Base-by-base conservation (phyloP, 2,113 vertebrate species). In the Octodon degus region DNA sequence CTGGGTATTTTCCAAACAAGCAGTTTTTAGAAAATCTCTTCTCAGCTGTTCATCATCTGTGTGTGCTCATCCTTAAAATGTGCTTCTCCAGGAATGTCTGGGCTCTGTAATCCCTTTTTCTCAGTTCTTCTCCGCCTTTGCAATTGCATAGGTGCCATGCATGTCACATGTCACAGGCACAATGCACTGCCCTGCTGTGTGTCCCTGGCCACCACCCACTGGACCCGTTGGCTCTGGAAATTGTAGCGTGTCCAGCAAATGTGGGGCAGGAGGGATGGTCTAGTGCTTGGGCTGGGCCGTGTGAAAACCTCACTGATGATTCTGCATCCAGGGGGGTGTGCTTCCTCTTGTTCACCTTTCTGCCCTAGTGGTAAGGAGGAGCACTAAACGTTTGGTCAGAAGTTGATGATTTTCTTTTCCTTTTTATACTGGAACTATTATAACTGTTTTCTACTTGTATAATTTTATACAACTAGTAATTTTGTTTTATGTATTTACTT, bases 401-500 rank as follows among this genome's bases (percentile, higher is more conserved):
- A 90, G 47, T 25, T 43, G 32, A 7, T 1, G 50, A 32, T 30
- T 77, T 87, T 79, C 25, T 67, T 43, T 83, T 19, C 1, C 3
- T 16, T 3, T 82, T 91, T 85, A n/a, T 55, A 6, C 84, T 89
- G 43, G 60, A 24, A 7, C 5, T 47, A 11, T 47, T 65, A 58
- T 5, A 92, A 83, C 32, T 74, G 12, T 72, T 90, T 74, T 43
- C 25, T 93, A 37, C 40, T 47, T 72, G 7, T 9, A 68, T 58
- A 25, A 72, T 63, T 89, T 86, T 79, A 80, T 9, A 76, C 24
- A 86, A 80, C 22, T 32, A 67, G 2, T 34, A 53, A 0, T 87
- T 92, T 70, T 27, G 16, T 80, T 87, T 92, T 68, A 68, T 87
- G 90, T 94, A 68, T 16, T 67, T 7, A 88, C 7, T n/a, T 70